Evolutionary conservation across 2,888 invertebrate species (phyloP), one percentile per base, ranked within the genome.

Genomic region (Aleiodes alternator): DNA sequence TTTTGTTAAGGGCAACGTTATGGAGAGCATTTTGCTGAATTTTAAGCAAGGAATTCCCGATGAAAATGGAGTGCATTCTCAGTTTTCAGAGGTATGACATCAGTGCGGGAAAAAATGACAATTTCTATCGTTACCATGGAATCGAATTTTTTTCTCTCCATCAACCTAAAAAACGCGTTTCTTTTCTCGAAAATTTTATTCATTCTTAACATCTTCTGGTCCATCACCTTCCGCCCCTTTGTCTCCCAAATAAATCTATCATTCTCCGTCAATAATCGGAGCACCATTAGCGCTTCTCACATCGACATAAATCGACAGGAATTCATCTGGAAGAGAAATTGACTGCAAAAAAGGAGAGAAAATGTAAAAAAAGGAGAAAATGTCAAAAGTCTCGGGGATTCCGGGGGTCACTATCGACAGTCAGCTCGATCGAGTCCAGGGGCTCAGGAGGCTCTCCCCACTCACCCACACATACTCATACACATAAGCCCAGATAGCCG

Each of bases 391-490:
- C 7, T 8, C 50, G 12, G 14, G 29, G 3, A 68, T 31, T 68
- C 50, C n/a, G 31, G n/a, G 51, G 51, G 7, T 43, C 64, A 31
- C 51, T 68, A 68, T 68, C 68, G 68, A 68, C 68, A 51, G 51
- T 51, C 68, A 31, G 68, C 51, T 68, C 29, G 29, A 68, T 68
- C 51, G 68, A 64, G 68, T 68, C 50, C 50, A 6, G 68, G 29
- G 0, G 9, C 11, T 43, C 43, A 0, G 6, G 38, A 38, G 38
- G 38, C 3, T 8, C 38, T 38, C 38, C 38, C 38, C 23, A 38
- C 38, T 4, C 38, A 38, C 38, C 43, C 0, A n/a, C 55, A 31
- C 31, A 29, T 31, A 31, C 31, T 6, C 34, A 34, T 34, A 12
- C n/a, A 29, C 29, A 29, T 16, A 23, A 57, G 11, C 57, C 68